Evolutionary conservation across 1,140 invertebrate species (phyloP).

Genomic region (Conus betulinus): DNA sequence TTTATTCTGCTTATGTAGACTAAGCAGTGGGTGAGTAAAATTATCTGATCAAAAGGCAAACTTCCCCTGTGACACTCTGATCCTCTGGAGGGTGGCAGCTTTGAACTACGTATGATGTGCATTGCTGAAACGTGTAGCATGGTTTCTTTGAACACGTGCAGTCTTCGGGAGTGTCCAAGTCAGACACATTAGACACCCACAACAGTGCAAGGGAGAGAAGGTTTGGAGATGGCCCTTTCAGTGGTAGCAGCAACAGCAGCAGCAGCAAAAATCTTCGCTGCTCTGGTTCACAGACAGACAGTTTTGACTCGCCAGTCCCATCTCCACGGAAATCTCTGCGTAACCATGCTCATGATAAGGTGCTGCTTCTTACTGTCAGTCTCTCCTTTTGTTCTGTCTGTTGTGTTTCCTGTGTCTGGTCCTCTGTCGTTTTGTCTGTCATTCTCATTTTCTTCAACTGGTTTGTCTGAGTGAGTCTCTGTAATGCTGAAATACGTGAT

Average conservation of each 20-base stretch:
- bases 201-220: slow-evolving; percentile 46
- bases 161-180: slow-evolving; percentile 45
- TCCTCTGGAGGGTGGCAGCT: too few species aligned
- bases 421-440: background rate
- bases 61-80: too few species aligned
- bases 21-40: too few species aligned
- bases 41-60: too few species aligned
- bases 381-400: background rate
- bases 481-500: too few species aligned
- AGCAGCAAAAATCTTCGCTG: slow-evolving; percentile 62
- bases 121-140: too few species aligned
- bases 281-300: slow-evolving; percentile 73
- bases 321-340: slow-evolving; percentile 46
- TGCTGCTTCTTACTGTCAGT: background rate
- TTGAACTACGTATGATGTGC: too few species aligned
- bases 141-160: background rate
- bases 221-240: slow-evolving; percentile 50
- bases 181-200: slow-evolving; percentile 44
- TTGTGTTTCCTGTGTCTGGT: background rate
- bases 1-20: too few species aligned
- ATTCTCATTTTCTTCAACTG: background rate
- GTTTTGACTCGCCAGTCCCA: slow-evolving; percentile 61
- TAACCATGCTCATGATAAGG: slow-evolving; percentile 51
- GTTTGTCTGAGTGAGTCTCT: too few species aligned
- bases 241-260: slow-evolving; percentile 38